Percentiles rank a stretch among this genome's conserved stretches.
Evolutionary conservation across 2,797 vertebrate species (phyloP).

Genomic region (Cryptoblepharus egeriae): DNA sequence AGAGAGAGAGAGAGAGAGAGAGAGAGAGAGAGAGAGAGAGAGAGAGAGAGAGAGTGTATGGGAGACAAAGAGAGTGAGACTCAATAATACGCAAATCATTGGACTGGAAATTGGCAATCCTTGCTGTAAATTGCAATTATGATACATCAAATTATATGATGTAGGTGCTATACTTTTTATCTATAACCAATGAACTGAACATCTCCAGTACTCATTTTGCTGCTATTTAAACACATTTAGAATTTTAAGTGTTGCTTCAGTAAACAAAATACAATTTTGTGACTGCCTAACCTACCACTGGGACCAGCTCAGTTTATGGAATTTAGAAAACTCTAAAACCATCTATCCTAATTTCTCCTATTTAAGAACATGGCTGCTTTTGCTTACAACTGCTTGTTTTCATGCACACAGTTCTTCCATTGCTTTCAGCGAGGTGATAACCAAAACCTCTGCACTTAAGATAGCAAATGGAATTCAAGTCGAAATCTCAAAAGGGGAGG

Average conservation of each 20-base stretch:
- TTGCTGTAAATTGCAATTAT: neutral
- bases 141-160: neutral
- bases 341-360: no score
- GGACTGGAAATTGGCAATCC: constrained; percentile 16
- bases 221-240: neutral
- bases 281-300: neutral
- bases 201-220: neutral
- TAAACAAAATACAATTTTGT: neutral
- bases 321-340: neutral
- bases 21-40: neutral
- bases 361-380: neutral
- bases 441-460: constrained; percentile 32
- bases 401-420: constrained; percentile 37
- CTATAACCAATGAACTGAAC: neutral
- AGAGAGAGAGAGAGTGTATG: neutral
- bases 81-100: neutral
- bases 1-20: no score
- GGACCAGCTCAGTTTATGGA: neutral
- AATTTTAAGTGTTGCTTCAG: neutral
- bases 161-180: neutral
- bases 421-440: constrained; percentile 12
- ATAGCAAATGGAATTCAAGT: constrained; percentile 12
- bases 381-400: neutral
- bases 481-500: constrained; percentile 32
- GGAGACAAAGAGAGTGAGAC: neutral